Conservation (phyloP, 1,140 invertebrate genomes). For the Mesaphorura yosii region DNA sequence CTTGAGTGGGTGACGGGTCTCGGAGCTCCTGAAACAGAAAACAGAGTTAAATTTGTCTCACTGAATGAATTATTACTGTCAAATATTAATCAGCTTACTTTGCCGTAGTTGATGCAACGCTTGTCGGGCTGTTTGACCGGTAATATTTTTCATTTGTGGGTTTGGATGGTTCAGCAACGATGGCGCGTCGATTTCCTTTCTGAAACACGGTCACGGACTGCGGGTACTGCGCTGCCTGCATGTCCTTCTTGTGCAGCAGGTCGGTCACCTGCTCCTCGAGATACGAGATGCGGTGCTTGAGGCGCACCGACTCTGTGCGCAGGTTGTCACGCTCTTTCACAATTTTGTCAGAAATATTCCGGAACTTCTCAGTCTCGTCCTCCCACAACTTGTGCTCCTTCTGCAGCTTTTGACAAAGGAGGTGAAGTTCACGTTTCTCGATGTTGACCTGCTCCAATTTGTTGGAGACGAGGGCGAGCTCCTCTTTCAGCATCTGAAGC, state of each 20-base stretch:
- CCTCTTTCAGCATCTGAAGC: constrained; percentile 29
- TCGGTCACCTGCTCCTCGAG: constrained; percentile 59
- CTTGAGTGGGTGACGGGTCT: constrained; percentile 27
- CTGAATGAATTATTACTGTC: no score
- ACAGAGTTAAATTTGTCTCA: no score
- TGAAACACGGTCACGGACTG: constrained; percentile 31
- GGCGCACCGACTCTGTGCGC: constrained; percentile 63
- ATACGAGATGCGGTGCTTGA: constrained; percentile 76
- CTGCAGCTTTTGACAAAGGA: constrained; percentile 25
- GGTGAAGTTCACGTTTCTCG: constrained; percentile 32
- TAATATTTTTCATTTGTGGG: constrained; percentile 9
- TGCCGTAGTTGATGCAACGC: constrained; percentile 21
- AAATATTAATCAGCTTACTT: no score
- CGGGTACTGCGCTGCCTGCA: neutral
- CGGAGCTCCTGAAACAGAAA: constrained; percentile 15
- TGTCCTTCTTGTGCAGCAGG: constrained; percentile 26
- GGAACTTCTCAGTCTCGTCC: constrained; percentile 35
- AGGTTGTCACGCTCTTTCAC: constrained; percentile 40
- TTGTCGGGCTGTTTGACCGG: constrained; percentile 20
- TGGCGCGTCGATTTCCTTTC: constrained; percentile 30
- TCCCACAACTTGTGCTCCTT: constrained; percentile 36
- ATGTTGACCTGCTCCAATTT: constrained; percentile 39
- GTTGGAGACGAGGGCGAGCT: constrained; percentile 28
- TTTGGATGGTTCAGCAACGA: constrained; percentile 27
- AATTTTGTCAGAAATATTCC: constrained; percentile 25